Conservation (phyloP, 2,888 invertebrate genomes). For the Catocala fraxini region DNA sequence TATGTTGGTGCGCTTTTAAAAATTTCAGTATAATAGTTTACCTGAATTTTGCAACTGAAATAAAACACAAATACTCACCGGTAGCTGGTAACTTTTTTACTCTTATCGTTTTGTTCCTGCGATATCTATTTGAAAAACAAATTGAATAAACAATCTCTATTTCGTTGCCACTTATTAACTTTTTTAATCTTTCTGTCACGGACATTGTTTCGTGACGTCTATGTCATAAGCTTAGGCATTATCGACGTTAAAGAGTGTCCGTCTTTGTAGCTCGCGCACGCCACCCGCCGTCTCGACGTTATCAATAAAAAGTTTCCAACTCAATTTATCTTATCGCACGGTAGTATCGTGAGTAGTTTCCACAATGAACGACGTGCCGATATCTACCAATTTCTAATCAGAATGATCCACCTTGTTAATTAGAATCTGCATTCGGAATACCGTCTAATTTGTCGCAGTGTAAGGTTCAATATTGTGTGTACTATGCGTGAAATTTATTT, state of each 20-base stretch:
- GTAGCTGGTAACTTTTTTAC: no score
- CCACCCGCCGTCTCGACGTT: conserved; percentile 74
- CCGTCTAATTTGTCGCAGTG: conserved; percentile 41
- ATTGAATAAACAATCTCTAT: no score
- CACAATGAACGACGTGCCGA: conserved; percentile 86
- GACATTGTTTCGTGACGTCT: neutral
- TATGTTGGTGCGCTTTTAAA: no score
- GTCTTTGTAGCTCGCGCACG: conserved; percentile 56
- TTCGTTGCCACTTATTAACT: neutral
- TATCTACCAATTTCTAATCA: conserved; percentile 86
- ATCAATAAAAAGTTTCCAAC: conserved; percentile 82
- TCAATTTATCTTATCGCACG: conserved; percentile 84
- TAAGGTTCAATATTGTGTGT: conserved; percentile 65
- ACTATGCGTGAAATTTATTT: conserved; percentile 65
- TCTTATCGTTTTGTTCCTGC: no score
- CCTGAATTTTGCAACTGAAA: no score
- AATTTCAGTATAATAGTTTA: no score
- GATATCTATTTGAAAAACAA: no score
- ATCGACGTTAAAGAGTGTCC: conserved; percentile 20
- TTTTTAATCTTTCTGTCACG: neutral
- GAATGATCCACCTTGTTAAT: conserved; percentile 86
- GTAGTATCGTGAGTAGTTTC: conserved; percentile 85
- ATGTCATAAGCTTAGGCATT: conserved; percentile 2
- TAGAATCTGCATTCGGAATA: conserved; percentile 58
- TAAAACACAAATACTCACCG: no score